These are phyloP conservation scores for Rhinichthys osculus DNA, from an alignment of 2,797 vertebrate species.

Conservation along the genomic window DNA sequence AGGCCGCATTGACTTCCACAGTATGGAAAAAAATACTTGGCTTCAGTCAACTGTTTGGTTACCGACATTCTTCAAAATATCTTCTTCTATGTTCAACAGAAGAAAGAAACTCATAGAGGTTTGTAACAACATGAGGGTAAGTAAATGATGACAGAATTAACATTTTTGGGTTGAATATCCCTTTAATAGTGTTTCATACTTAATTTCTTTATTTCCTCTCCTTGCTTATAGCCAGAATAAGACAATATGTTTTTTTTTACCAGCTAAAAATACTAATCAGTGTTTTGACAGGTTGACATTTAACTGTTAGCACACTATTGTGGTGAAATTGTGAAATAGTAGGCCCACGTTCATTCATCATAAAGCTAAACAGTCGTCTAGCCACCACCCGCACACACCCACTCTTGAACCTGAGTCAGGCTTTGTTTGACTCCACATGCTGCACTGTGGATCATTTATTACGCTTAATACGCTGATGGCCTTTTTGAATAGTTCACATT, in stretches of 20 bases:
- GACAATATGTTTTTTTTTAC: constrained; percentile 64
- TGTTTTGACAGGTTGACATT: constrained; percentile 83
- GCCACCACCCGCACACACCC: constrained; percentile 71
- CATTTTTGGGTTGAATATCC: too few relatives aligned
- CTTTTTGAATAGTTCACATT: constrained; percentile 41
- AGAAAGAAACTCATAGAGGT: too few relatives aligned
- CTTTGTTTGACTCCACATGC: constrained; percentile 66
- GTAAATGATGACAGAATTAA: too few relatives aligned
- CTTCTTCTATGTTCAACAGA: too few relatives aligned
- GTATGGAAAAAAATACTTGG: too few relatives aligned
- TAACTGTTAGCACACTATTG: constrained; percentile 67
- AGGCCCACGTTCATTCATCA: constrained; percentile 70
- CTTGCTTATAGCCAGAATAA: constrained; percentile 55
- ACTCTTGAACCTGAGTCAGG: constrained; percentile 71
- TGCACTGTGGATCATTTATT: constrained; percentile 54
- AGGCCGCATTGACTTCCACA: too few relatives aligned
- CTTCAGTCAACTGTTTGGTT: too few relatives aligned
- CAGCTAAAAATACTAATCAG: constrained; percentile 73
- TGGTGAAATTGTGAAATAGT: constrained; percentile 71
- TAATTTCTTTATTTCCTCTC: constrained; percentile 14
- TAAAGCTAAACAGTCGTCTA: constrained; percentile 71
- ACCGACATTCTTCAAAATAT: too few relatives aligned
- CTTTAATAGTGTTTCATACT: constrained; percentile 22
- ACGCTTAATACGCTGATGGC: constrained; percentile 46
- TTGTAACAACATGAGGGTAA: too few relatives aligned